These are phyloP conservation scores for Himalopsyche kuldschensis DNA, from an alignment of 2,888 invertebrate genomes.

Conservation along the genomic window DNA sequence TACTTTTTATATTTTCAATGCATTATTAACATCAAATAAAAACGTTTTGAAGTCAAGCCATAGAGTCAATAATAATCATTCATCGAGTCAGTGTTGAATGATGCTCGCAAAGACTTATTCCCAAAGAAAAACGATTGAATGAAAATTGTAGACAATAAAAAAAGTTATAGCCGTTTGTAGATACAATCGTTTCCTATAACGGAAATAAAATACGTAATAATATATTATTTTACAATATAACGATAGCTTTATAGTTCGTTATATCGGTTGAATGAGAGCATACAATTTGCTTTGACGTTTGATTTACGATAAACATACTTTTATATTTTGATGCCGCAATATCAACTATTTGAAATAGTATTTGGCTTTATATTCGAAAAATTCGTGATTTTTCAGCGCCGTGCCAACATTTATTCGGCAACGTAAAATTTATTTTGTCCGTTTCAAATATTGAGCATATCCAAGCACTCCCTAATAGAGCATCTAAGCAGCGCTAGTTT, in stretches of 20 bases:
- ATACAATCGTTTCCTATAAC: background rate
- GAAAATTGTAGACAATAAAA: constrained; percentile 1
- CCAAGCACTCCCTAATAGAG: no score
- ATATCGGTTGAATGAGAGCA: background rate
- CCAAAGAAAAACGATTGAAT: background rate
- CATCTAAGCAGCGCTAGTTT: no score
- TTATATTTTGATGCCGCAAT: background rate
- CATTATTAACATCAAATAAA: no score
- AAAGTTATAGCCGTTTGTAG: background rate
- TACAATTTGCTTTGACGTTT: background rate
- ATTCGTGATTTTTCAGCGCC: no score
- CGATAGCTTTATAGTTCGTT: background rate
- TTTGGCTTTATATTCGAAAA: no score
- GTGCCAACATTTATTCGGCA: no score
- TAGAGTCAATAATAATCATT: background rate
- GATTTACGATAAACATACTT: background rate
- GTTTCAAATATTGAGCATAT: no score
- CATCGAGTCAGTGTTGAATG: background rate
- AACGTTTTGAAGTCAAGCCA: background rate
- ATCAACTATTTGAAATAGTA: no score
- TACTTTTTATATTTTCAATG: no score
- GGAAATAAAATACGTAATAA: background rate
- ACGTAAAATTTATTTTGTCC: no score
- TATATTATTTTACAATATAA: no score
- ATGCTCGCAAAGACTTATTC: background rate